Evolutionary conservation across 2,888 invertebrate species (phyloP), one percentile per base, ranked within the genome.

Genomic region (Himalopsyche japonica): DNA sequence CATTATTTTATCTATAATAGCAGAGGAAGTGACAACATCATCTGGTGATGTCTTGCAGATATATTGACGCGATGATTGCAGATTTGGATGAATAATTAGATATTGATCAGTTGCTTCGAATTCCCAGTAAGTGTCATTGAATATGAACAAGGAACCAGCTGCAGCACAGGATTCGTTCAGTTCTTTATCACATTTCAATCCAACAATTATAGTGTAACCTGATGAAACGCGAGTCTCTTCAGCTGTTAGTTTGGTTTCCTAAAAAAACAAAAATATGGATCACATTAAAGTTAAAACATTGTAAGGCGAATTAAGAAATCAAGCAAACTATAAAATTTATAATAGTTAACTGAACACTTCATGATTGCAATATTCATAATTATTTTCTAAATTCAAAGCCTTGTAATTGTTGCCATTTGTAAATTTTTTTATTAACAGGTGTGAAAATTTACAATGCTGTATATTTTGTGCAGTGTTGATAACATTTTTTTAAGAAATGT

Each of bases 211-310:
- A 0, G 90, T 88, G 82, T 89, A 90, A 12, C 88, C 84, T 3
- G 92, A 90, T 8, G 84, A 87, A 5, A 87, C 87, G 8, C 91
- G 89, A 0, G 92, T 92, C 32, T 88, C 87, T 27, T 90, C 90
- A 0, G 91, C 90, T 8, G 91, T 89, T 79, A 88, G 83, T 76
- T 87, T 87, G 0, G 88, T 87, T 20, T 90, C 89, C 92, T 92
- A 89, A 76, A 90, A 90, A 37, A 57, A 18, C 4, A 20, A 0
- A 20, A 24, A 76, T 43, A 79, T 6, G 47, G 8, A 27, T 20
- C 27, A 8, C 8, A 3, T 37, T 18, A 27, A 20, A 10, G 8
- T 8, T 8, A 32, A 32, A 32, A 6, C 32, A 32, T 4, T 6
- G 6, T 6, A 32, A 4, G 6, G 6, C 32, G 6, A 32, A 32